Evolutionary conservation across 2,888 invertebrate genomes (phyloP).

Genomic region (Lampropteryx suffumata): DNA sequence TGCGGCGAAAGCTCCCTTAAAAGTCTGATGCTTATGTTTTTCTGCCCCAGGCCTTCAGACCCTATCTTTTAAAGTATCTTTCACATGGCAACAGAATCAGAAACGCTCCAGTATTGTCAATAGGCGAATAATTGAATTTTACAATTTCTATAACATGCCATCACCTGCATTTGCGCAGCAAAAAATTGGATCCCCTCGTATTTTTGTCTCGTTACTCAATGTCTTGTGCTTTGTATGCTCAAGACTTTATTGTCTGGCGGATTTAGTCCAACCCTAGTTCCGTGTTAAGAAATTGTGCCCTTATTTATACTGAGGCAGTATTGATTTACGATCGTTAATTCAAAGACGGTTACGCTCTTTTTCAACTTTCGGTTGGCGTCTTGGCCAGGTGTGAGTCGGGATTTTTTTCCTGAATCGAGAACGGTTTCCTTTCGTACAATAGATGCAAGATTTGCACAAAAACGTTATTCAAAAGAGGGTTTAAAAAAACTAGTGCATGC

Average conservation of each 20-base stretch:
- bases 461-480: conserved; percentile 65
- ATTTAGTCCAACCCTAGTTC: conserved; percentile 48
- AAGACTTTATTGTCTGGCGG: conserved; percentile 59
- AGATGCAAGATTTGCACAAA: conserved; percentile 78
- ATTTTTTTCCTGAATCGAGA: conserved; percentile 61
- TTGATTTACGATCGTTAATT: conserved; percentile 59
- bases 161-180: conserved; percentile 70
- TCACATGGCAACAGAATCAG: conserved; percentile 60
- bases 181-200: conserved; percentile 66
- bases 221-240: conserved; percentile 64
- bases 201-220: conserved; percentile 77
- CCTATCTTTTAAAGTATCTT: conserved; percentile 28
- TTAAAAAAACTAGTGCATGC: conserved; percentile 59
- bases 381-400: conserved; percentile 71
- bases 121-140: conserved; percentile 75
- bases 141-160: conserved; percentile 64
- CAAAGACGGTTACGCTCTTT: conserved; percentile 55
- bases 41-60: conserved; percentile 27
- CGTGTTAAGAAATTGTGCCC: conserved; percentile 65
- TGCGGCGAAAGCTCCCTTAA: conserved; percentile 15
- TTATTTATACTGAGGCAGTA: conserved; percentile 65
- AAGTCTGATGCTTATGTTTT: not conserved
- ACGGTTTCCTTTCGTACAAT: conserved; percentile 72
- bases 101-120: conserved; percentile 66
- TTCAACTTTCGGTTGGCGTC: conserved; percentile 39